phyloP scores from a whole-genome alignment of 37 sponge, comb jelly and placozoan genomes.

The Ephydatia muelleri region DNA sequence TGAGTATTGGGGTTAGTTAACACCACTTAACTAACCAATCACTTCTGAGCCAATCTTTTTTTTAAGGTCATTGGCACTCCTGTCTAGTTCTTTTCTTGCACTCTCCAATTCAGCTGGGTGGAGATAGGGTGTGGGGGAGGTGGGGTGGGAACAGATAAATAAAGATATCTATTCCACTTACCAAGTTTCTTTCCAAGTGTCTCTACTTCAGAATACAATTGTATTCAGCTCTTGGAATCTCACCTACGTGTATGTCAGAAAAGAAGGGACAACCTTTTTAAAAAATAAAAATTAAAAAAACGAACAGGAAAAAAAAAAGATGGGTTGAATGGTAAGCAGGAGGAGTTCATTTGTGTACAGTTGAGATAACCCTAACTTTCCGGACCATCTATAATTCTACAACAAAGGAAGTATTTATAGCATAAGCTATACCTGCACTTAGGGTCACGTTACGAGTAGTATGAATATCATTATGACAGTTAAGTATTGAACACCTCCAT shows the following conservation, averaged over 20 bases:
- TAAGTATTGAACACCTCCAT: not conserved
- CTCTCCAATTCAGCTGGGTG: not conserved
- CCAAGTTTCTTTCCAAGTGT: slow-evolving; percentile 52
- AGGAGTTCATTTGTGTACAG: not conserved
- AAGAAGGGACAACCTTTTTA: slow-evolving; percentile 5
- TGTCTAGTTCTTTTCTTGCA: slow-evolving; percentile 61
- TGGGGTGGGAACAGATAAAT: not conserved
- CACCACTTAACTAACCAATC: not conserved
- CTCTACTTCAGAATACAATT: slow-evolving; percentile 56
- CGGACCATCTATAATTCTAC: not conserved
- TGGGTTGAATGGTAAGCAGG: not conserved
- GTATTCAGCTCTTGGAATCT: slow-evolving; percentile 53
- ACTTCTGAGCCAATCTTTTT: slow-evolving; percentile 27
- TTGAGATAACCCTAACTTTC: not conserved
- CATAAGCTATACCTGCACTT: not conserved
- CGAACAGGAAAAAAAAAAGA: not conserved
- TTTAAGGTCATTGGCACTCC: slow-evolving; percentile 33
- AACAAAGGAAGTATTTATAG: not conserved
- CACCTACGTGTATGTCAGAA: slow-evolving; percentile 40
- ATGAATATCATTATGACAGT: not conserved
- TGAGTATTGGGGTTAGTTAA: too few species aligned
- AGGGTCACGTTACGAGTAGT: not conserved
- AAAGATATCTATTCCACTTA: not conserved
- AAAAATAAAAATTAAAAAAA: too few species aligned
- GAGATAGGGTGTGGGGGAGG: too few species aligned